Base-by-base conservation (phyloP, 2,888 invertebrate species). In the Scrobipalpa atriplicella region DNA sequence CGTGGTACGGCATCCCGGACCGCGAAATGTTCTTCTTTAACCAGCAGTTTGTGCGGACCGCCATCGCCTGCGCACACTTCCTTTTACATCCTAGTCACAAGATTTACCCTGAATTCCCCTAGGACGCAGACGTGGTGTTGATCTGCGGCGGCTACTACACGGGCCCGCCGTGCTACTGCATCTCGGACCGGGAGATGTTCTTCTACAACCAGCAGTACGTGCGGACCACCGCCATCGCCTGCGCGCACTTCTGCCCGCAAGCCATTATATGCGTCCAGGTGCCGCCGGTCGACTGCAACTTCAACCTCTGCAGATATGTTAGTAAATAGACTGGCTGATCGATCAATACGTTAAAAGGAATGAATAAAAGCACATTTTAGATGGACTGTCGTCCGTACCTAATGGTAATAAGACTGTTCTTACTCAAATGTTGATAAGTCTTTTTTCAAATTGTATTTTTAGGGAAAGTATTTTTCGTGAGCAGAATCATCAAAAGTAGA, bases 251-350 rank as follows among this genome's bases (percentile, higher is more conserved):
- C 77, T 84, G 86, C 13, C 90, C 91, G 0, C 75, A 86, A 0
- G 90, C 92, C 6, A 66, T 90, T 36, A 73, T 91, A n/a, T 90
- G 86, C 0, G 71, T 92, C 1, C 90, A 90, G 70, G 88, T 90
- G 0, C 90, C 92, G 16, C 92, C 92, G 0, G 90, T 92, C 0
- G 92, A 92, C 71, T 85, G 86, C 72, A 92, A 91, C 76, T 90
- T 85, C 69, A 77, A 90, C 0, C 78, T 91, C 1, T 83, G 84
- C 68, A 80, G 80, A 67, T 80, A 90, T 78, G 92, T 92, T 70
- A 82, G 89, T 81, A 47, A 8, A 3, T 8, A 16, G 6, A 52
- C 18, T n/a, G n/a, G n/a, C n/a, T n/a, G n/a, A n/a, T n/a, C n/a
- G n/a, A n/a, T n/a, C n/a, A n/a, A n/a, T n/a, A n/a, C n/a, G n/a